Evolutionary conservation across 2,888 invertebrate species (phyloP), one percentile per base, ranked within the genome.

Genomic region (Gasteruption jaculator): DNA sequence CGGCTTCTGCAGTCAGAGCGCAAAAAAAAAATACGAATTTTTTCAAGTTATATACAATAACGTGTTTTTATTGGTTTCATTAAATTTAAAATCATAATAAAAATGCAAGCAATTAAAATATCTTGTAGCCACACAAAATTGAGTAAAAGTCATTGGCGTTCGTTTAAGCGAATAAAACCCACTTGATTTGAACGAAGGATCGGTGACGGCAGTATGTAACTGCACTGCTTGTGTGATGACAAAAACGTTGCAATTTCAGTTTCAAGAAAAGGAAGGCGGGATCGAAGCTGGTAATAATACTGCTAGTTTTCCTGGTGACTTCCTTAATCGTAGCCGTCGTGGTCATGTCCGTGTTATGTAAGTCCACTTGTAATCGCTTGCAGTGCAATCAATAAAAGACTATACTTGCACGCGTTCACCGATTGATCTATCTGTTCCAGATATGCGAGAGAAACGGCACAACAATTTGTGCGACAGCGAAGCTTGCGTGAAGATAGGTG

Each of bases 401-500:
- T n/a, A n/a, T n/a, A n/a, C n/a, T n/a, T n/a, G n/a, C n/a, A n/a
- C n/a, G n/a, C n/a, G n/a, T n/a, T n/a, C n/a, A n/a, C n/a, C n/a
- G n/a, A n/a, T n/a, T n/a, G n/a, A n/a, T n/a, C n/a, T n/a, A 25
- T 38, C 21, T 29, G 46, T 50, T 58, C 37, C 49, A 63, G 62
- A 53, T 50, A 47, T 49, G 32, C 56, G 53, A 47, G 31, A 50
- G 4, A 34, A 38, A 25, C 30, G 18, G 8, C 35, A 34, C 11
- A 38, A 36, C 12, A 39, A 53, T 21, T 56, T 79, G 21, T 87
- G 86, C 57, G 78, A 77, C 38, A 79, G 76, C 18, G 78, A 77
- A 41, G 81, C 85, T 63, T 88, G 88, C 56, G 71, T 87, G 24
- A 77, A 84, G 19, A 60, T 64, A 52, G 70, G 70, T 70, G 38